Conservation (phyloP, 2,113 vertebrate species). For the Alosa alosa region DNA sequence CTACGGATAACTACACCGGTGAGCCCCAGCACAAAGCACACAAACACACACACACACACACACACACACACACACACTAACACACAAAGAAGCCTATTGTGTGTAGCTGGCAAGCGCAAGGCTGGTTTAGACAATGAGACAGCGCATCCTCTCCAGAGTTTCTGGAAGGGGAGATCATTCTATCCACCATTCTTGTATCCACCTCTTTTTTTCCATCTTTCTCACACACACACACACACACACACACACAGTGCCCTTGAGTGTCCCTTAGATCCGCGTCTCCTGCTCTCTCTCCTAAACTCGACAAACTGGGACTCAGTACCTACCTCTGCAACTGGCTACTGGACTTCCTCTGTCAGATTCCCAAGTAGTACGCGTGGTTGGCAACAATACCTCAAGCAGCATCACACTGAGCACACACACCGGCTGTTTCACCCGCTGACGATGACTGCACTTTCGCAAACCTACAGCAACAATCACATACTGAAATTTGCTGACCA, state of each 20-base stretch:
- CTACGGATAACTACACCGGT: constrained; percentile 5
- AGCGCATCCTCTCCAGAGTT: not conserved
- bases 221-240: not conserved
- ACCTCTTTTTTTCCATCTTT: not conserved
- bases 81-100: not conserved
- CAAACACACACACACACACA: not conserved
- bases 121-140: constrained; percentile 1
- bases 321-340: no score
- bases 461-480: no score
- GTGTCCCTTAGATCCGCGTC: not conserved
- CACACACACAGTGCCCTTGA: not conserved
- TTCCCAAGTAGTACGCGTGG: no score
- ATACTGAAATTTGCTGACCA: no score
- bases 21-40: not conserved
- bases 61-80: not conserved
- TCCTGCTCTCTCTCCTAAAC: constrained; percentile 41
- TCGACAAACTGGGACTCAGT: no score
- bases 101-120: not conserved
- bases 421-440: no score
- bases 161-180: not conserved
- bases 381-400: no score
- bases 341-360: no score
- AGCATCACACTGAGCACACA: no score
- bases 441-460: no score
- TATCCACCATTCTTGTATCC: not conserved